Conservation (phyloP, 2,797 vertebrate species). For the Allobates femoralis region DNA sequence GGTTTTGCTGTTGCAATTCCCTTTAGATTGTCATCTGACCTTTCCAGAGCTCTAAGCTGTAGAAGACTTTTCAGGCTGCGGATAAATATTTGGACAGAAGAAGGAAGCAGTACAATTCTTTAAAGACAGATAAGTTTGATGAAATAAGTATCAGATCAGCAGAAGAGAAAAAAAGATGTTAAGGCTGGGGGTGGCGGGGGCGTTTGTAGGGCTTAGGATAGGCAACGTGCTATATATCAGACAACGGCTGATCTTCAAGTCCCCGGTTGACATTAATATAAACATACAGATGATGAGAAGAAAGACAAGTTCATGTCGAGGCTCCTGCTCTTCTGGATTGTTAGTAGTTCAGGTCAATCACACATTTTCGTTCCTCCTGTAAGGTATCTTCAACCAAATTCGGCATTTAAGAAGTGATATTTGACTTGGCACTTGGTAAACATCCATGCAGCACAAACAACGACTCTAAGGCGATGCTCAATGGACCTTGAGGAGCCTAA, state of each 20-base stretch:
- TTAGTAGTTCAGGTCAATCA: conserved; percentile 48
- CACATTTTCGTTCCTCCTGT: not conserved
- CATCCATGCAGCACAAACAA: not conserved
- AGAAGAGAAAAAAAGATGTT: not conserved
- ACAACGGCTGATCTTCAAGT: conserved; percentile 24
- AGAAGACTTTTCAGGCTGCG: not conserved
- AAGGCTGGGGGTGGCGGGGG: not conserved
- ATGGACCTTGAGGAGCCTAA: not conserved
- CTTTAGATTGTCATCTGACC: conserved; percentile 41
- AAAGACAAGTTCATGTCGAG: conserved; percentile 32
- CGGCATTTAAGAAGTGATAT: conserved; percentile 37
- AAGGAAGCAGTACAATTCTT: conserved; percentile 9
- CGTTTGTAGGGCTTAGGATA: conserved; percentile 12
- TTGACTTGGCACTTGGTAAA: conserved; percentile 25
- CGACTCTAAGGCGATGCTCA: not conserved
- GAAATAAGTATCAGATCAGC: conserved; percentile 26
- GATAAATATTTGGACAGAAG: conserved; percentile 37
- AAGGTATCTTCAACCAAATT: not conserved
- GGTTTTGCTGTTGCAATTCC: conserved; percentile 45
- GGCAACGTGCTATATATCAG: not conserved
- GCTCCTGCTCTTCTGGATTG: not conserved
- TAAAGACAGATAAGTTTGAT: conserved; percentile 26
- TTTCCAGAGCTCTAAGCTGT: conserved; percentile 3
- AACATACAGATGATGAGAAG: conserved; percentile 13
- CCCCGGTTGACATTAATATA: conserved; percentile 21